Evolutionary conservation across 2,888 invertebrate genomes (phyloP), one percentile per base, ranked within the genome.

Genomic region (Chloroclystis v-ata): DNA sequence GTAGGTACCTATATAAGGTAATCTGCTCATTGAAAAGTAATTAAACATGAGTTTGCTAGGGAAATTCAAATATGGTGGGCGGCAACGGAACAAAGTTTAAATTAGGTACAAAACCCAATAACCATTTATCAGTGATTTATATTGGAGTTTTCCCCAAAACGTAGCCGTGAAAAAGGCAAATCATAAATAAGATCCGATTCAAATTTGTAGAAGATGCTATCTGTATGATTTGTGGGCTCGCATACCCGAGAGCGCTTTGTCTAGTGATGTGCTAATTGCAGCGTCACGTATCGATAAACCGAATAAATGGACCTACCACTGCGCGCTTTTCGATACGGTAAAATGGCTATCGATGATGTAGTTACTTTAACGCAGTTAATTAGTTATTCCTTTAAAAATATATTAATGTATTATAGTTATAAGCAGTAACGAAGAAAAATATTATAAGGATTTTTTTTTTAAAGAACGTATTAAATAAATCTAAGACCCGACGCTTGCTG

Each of bases 121-220:
- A 73, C 72, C 73, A 79, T 82, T 82, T 82, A 82, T 82, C 79
- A 81, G 68, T 82, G 82, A 86, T 83, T 85, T 84, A 84, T 84
- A 75, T 76, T 75, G 69, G 73, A 83, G 69, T 85, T 84, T 85
- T 82, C 83, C 83, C 83, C 69, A 83, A 85, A 84, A 82, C 78
- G 79, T 81, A 82, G 78, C 86, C 79, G 86, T 86, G 84, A 87
- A 88, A 88, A 85, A 85, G 85, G 83, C 86, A 82, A 86, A 87
- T 87, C 87, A 83, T 89, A 88, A 89, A 89, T 86, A 87, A 87
- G 85, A 85, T 87, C 87, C 86, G 89, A 86, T 87, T 88, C 89
- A 88, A 88, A 89, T 88, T 89, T 89, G 87, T 88, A 83, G 83
- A 86, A 86, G 89, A 89, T 89, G 82, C 72, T 88, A 89, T 89